Evolutionary conservation across 2,113 vertebrate genomes (phyloP), one percentile per base, ranked within the genome.

Genomic region (Indicator maculatus): DNA sequence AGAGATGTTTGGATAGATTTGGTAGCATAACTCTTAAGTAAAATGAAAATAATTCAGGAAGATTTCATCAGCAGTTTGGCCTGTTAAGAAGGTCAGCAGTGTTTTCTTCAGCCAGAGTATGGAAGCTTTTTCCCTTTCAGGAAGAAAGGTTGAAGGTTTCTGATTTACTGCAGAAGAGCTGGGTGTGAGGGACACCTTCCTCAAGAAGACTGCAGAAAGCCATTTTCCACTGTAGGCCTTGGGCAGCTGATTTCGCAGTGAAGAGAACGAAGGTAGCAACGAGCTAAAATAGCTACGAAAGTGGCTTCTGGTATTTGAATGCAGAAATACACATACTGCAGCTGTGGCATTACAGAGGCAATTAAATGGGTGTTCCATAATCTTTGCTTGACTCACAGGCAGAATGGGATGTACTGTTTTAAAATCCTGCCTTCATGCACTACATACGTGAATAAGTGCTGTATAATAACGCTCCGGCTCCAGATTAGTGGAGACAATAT

Each of bases 361-460:
- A 95, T 96, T 96, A 96, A 96, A 96, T 93, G 95, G 92, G 95
- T 95, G 95, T 95, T 93, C 88, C 86, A 94, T 75, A 96, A 95
- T 93, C 83, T 94, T 81, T 6, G 14, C 77, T 90, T 95, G 92
- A 95, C 88, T 96, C 95, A 96, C 79, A 86, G 87, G 73, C 77
- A 56, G 1, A 94, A 93, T 92, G 89, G 75, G 82, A 92, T 3
- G 78, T 61, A 94, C 78, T 64, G 64, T 87, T 86, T 94, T 27
- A 92, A 90, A 93, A 92, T 91, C 88, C 81, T 92, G 92, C 63
- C 75, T 96, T 90, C 92, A 72, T 95, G 77, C 63, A 63, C 77
- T 82, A 91, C 85, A 95, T 71, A 83, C 0, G 1, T 94, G 94
- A 87, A 87, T 95, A 95, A 94, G 50, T 50, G 74, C 91, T 89